Conservation (phyloP, 1,140 invertebrate genomes). For the Teleogryllus occipitalis region DNA sequence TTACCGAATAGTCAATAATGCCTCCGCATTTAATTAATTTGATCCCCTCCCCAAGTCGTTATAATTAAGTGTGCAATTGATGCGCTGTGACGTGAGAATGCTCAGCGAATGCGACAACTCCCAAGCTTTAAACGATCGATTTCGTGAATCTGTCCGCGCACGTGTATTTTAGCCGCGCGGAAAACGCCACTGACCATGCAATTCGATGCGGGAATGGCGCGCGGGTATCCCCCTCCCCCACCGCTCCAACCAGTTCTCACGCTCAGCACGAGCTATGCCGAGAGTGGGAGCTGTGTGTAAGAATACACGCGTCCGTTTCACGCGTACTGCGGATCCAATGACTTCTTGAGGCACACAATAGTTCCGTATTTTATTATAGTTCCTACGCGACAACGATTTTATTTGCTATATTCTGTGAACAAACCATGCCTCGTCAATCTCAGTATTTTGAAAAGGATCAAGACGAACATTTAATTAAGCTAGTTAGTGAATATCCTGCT, state of each 20-base stretch:
- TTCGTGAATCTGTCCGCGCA: neutral
- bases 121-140: neutral
- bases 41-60: neutral
- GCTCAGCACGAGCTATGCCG: neutral
- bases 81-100: neutral
- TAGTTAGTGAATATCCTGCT: conserved; percentile 4
- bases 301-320: neutral
- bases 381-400: neutral
- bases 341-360: neutral
- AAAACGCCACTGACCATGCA: conserved; percentile 3
- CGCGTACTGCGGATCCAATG: neutral
- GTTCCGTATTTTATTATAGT: neutral
- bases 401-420: neutral
- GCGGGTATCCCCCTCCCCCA: neutral
- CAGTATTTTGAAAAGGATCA: conserved; percentile 1
- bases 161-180: conserved; percentile 2
- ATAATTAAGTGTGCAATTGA: neutral
- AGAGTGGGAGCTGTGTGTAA: neutral
- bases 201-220: neutral
- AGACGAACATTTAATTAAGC: conserved; percentile 1
- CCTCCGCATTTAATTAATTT: neutral
- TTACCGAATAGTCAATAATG: neutral
- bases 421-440: neutral
- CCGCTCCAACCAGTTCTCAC: conserved; percentile 2
- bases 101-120: neutral